Percentiles rank a stretch among this genome's conserved stretches.
phyloP scores from a whole-genome alignment of 2,797 vertebrate species.

The Hapalemur alaotrensis region DNA sequence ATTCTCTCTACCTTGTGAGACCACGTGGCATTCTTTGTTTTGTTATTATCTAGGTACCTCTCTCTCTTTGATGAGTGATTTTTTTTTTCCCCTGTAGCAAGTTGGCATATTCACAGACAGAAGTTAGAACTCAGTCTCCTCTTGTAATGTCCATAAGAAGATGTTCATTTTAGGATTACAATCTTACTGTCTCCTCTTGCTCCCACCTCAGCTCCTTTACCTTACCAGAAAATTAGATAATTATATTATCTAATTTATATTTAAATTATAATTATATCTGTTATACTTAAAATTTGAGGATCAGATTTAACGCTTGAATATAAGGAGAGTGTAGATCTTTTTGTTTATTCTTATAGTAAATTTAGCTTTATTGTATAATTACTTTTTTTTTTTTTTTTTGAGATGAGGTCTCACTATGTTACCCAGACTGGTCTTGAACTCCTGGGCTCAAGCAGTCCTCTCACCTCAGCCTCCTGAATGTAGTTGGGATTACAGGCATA shows the following conservation, averaged over 20 bases:
- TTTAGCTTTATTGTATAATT: neutral
- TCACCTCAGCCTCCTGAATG: neutral
- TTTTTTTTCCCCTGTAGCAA: neutral
- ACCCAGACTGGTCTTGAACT: neutral
- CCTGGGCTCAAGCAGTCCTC: neutral
- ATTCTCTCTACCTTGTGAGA: neutral
- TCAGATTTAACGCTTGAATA: neutral
- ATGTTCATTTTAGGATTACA: neutral
- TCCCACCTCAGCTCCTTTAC: neutral
- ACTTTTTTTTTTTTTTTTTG: neutral
- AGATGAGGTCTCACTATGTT: neutral
- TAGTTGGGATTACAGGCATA: neutral
- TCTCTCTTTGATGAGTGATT: neutral
- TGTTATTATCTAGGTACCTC: neutral
- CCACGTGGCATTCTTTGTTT: neutral
- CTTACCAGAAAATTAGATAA: neutral
- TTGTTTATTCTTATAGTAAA: constrained; percentile 12
- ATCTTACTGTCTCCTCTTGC: neutral
- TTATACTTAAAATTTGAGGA: neutral
- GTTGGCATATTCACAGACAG: neutral
- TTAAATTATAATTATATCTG: no score
- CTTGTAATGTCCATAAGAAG: neutral
- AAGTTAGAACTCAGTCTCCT: neutral
- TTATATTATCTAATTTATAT: neutral
- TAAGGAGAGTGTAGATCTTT: neutral